Evolutionary conservation across 2,113 vertebrate genomes (phyloP).

Genomic region (Tapirus terrestris): DNA sequence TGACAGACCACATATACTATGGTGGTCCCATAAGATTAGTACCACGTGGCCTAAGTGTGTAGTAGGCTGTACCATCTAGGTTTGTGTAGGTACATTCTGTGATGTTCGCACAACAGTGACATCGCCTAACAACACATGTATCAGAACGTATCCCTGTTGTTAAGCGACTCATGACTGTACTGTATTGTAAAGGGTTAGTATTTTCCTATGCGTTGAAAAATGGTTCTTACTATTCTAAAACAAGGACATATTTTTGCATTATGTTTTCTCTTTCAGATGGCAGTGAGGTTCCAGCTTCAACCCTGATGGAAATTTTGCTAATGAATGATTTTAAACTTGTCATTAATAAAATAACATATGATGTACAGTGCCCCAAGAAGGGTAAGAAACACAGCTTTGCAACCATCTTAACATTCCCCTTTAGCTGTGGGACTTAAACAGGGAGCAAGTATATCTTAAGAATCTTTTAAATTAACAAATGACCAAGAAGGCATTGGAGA

Average conservation of each 20-base stretch:
- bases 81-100: too few species aligned
- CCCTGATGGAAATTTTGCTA: constrained; percentile 90
- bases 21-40: too few species aligned
- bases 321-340: constrained; percentile 92
- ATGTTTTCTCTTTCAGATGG: constrained; percentile 88
- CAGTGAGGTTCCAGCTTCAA: constrained; percentile 87
- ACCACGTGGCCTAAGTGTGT: too few species aligned
- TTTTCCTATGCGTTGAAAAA: background rate
- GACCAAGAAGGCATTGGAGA: background rate
- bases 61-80: too few species aligned
- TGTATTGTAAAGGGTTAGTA: background rate
- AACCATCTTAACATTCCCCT: background rate
- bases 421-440: background rate
- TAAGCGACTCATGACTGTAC: background rate
- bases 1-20: too few species aligned
- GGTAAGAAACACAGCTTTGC: constrained; percentile 83
- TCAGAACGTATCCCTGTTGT: too few species aligned
- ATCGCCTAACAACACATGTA: too few species aligned
- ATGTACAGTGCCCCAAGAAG: constrained; percentile 85
- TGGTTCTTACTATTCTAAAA: background rate
- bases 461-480: background rate
- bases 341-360: constrained; percentile 88
- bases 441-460: background rate
- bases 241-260: background rate
- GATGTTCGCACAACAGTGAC: too few species aligned